A percentile compares a stretch with the other conserved stretches of the same genome.
phyloP scores from a whole-genome alignment of 1,140 invertebrate genomes.

The Andricus grossulariae region DNA sequence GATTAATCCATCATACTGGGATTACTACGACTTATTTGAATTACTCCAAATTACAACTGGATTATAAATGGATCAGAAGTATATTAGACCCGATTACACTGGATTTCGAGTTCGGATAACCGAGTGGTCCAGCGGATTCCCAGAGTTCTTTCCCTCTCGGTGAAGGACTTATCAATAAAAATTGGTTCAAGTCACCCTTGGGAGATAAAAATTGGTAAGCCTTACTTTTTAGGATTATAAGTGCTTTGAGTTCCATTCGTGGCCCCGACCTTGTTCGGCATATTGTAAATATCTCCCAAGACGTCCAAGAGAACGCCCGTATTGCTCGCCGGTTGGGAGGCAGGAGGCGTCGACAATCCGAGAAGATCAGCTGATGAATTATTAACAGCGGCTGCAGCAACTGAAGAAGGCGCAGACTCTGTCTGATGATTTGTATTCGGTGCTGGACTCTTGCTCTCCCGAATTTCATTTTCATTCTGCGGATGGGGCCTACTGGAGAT shows the following conservation, averaged over 20 bases:
- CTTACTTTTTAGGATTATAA: slow-evolving; percentile 91
- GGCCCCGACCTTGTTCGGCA: slow-evolving; percentile 79
- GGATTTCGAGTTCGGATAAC: too few species aligned
- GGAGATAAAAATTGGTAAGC: slow-evolving; percentile 32
- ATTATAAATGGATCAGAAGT: too few species aligned
- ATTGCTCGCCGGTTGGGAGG: slow-evolving; percentile 80
- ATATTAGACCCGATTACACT: too few species aligned
- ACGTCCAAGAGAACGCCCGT: slow-evolving; percentile 92
- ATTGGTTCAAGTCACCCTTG: too few species aligned
- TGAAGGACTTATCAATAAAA: too few species aligned
- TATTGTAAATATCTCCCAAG: slow-evolving; percentile 89
- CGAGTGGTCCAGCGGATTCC: too few species aligned
- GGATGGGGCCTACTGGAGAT: too few species aligned
- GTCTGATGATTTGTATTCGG: slow-evolving; percentile 80
- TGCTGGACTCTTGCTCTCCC: slow-evolving; percentile 87
- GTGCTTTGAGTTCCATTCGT: slow-evolving; percentile 79
- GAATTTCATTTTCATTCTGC: slow-evolving; percentile 90
- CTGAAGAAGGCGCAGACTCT: slow-evolving; percentile 64
- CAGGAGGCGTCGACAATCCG: slow-evolving; percentile 88
- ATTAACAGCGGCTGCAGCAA: slow-evolving; percentile 63
- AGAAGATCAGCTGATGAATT: slow-evolving; percentile 88
- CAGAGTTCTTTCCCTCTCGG: too few species aligned
- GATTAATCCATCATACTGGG: too few species aligned
- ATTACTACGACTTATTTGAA: too few species aligned
- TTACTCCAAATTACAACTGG: too few species aligned